These are phyloP conservation scores for Lethenteron reissneri DNA, from an alignment of 2,113 vertebrate genomes.

Conservation along the genomic window DNA sequence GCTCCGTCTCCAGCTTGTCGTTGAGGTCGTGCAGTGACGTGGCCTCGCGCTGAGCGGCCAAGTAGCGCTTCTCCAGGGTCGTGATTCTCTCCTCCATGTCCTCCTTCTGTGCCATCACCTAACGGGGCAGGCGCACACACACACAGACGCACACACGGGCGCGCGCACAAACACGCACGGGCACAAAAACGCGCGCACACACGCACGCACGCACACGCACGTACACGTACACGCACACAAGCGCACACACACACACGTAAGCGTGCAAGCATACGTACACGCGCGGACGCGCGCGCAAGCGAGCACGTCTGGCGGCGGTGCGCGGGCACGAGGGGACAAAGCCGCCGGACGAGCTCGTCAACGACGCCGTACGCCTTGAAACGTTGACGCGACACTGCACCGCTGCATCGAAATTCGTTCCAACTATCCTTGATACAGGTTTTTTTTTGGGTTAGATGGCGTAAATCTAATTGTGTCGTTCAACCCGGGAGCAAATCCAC, in stretches of 20 bases:
- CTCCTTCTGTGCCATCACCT: slow-evolving; percentile 92
- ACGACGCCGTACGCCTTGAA: no score
- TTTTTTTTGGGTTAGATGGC: background rate
- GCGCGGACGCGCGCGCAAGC: background rate
- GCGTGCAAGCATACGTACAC: background rate
- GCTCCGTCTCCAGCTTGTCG: slow-evolving; percentile 90
- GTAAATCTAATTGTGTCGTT: no score
- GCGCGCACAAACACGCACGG: background rate
- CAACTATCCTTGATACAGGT: background rate
- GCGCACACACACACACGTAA: background rate
- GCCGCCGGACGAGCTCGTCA: background rate
- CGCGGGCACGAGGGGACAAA: background rate
- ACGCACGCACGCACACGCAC: background rate
- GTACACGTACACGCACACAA: background rate
- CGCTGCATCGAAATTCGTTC: background rate
- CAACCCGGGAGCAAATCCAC: no score
- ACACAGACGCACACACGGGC: background rate
- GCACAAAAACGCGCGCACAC: background rate
- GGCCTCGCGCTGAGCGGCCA: slow-evolving; percentile 78
- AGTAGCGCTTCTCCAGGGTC: slow-evolving; percentile 94
- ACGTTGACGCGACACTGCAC: no score
- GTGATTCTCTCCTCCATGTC: slow-evolving; percentile 97
- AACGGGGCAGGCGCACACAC: background rate
- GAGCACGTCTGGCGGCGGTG: background rate
- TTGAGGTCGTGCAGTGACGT: slow-evolving; percentile 93